Base-by-base conservation (phyloP, 1,140 invertebrate genomes). In the Meloidogyne exigua region DNA sequence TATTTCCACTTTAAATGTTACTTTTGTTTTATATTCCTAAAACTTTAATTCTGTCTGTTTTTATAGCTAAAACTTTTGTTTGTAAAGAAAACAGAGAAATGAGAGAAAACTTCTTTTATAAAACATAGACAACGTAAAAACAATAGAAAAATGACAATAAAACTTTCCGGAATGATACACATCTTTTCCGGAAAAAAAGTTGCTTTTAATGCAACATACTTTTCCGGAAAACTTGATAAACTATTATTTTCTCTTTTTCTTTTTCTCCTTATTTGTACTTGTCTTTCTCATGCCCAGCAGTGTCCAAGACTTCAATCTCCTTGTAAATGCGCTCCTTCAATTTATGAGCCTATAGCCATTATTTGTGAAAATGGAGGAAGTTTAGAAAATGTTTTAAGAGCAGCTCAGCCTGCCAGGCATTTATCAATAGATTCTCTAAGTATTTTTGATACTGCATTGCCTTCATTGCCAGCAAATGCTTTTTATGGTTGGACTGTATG, bases 311-410 rank as follows among this genome's bases (percentile, higher is more conserved):
- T 82, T 23, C 75, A 84, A 75, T 21, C 75, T 7, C 83, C 85
- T 9, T 87, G 85, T 73, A 81, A 79, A 68, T 87, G 85, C 75
- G 86, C 80, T 26, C 85, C 85, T 18, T 87, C 85, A 13, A 86
- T 87, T 63, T 87, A 86, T 69, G 85, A 87, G 71, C 85, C 85
- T 36, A 85, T 87, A 23, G 85, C 85, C 13, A 87, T 87, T 78
- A 77, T 87, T 62, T 87, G 85, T 76, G 84, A 87, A 71, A 87
- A 85, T 76, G 86, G 86, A 18, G 85, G 85, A 25, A 83, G 81
- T 77, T 73, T 87, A 39, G 68, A 75, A 28, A 85, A 87, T 78
- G 86, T 81, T 15, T 76, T 87, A 23, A 77, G 78, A 69, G 85
- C 85, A 1, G 82, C 84, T n/a, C 72, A 74, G 42, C 67, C 79